Evolutionary conservation across 2,888 invertebrate genomes (phyloP).

Genomic region (Neoascia interrupta): DNA sequence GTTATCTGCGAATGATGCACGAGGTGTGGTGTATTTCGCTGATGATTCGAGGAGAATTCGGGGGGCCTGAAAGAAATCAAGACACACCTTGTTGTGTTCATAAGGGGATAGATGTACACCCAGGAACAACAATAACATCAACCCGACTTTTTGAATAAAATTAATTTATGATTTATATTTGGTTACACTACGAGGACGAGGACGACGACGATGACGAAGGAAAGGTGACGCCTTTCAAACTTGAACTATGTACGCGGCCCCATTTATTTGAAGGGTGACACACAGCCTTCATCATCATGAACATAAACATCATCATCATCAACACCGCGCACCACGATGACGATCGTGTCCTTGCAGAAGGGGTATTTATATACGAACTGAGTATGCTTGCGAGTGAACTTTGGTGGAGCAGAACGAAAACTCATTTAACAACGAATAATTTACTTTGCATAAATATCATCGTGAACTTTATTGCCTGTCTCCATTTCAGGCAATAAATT

Average conservation of each 20-base stretch:
- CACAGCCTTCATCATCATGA: background rate
- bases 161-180: constrained; percentile 66
- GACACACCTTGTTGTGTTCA: constrained; percentile 20
- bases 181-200: constrained; percentile 28
- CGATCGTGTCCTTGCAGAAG: background rate
- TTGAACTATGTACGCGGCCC: constrained; percentile 28
- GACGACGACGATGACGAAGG: background rate
- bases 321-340: background rate
- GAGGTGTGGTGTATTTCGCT: background rate
- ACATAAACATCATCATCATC: background rate
- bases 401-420: constrained; percentile 36
- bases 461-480: constrained; percentile 64
- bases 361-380: constrained; percentile 1
- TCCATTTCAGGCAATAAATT: constrained; percentile 51
- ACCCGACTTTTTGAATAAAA: constrained; percentile 33
- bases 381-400: constrained; percentile 30
- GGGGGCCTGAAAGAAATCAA: background rate
- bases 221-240: constrained; percentile 22
- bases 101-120: too few relatives aligned
- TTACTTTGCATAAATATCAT: constrained; percentile 67
- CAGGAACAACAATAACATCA: constrained; percentile 25
- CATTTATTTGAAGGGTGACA: background rate
- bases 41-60: too few relatives aligned
- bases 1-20: background rate
- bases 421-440: constrained; percentile 65